phyloP scores from a whole-genome alignment of 2,888 invertebrate species.

The Peribatodes rhomboidaria region DNA sequence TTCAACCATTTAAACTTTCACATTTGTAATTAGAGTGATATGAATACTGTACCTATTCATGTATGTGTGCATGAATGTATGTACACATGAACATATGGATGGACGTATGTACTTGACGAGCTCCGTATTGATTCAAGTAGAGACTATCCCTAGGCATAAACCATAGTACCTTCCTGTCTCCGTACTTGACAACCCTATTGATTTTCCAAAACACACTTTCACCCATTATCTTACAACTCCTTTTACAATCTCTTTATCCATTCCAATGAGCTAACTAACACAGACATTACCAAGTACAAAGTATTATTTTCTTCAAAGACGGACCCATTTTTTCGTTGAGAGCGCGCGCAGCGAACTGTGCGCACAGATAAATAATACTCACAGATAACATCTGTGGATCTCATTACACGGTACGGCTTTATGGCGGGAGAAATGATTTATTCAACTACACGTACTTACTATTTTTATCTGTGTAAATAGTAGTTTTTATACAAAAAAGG shows the following conservation, averaged over 20 bases:
- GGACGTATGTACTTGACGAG: no score
- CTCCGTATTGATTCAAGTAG: no score
- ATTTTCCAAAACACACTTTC: no score
- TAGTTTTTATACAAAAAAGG: not conserved
- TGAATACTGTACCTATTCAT: no score
- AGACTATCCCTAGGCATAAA: no score
- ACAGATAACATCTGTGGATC: constrained; percentile 51
- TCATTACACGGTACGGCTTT: constrained; percentile 39
- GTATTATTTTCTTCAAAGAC: not conserved
- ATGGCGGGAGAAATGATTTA: constrained; percentile 21
- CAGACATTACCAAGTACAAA: not conserved
- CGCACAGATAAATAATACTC: constrained; percentile 56
- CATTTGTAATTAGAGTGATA: no score
- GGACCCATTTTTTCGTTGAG: constrained; percentile 17
- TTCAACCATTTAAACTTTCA: no score
- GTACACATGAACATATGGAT: no score
- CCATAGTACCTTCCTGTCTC: no score
- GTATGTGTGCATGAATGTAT: no score
- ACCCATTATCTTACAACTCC: no score
- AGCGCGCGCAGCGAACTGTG: constrained; percentile 48
- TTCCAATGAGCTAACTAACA: not conserved
- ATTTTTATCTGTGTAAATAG: constrained; percentile 2
- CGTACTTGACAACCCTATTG: no score
- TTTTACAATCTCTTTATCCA: not conserved
- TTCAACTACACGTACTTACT: constrained; percentile 1